Evolutionary conservation across 2,888 invertebrate species (phyloP).

Genomic region (Trisateles emortualis): DNA sequence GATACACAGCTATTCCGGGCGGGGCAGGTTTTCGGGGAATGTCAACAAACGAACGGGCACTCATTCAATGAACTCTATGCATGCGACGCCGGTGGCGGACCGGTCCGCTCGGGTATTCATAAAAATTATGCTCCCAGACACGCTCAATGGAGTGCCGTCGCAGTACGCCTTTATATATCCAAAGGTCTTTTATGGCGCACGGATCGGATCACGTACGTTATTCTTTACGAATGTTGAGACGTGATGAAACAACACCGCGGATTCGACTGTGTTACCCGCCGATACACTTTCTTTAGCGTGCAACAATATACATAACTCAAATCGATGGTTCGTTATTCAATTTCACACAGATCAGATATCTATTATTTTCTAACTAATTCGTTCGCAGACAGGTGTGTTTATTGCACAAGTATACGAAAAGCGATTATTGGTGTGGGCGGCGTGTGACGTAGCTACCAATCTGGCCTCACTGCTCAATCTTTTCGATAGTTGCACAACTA

Average conservation of each 20-base stretch:
- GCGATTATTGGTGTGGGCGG: conserved; percentile 55
- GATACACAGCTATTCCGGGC: conserved; percentile 80
- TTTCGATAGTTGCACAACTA: conserved; percentile 43
- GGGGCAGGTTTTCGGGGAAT: conserved; percentile 86
- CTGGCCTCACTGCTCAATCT: conserved; percentile 34
- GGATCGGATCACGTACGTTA: conserved; percentile 66
- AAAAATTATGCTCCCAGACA: conserved; percentile 80
- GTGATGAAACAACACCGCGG: conserved; percentile 62
- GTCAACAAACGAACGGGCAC: conserved; percentile 84
- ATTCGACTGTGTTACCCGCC: conserved; percentile 46
- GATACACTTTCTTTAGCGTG: conserved; percentile 62
- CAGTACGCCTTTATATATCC: conserved; percentile 53
- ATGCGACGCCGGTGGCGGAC: conserved; percentile 76
- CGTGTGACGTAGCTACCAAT: conserved; percentile 53
- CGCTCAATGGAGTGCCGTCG: conserved; percentile 74
- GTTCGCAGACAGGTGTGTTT: conserved; percentile 59
- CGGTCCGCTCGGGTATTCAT: conserved; percentile 81
- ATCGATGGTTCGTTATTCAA: conserved; percentile 60
- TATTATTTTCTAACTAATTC: conserved; percentile 56
- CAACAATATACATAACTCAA: conserved; percentile 57
- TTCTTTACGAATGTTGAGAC: conserved; percentile 63
- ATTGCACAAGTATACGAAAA: conserved; percentile 76
- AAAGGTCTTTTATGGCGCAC: conserved; percentile 60
- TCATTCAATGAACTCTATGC: conserved; percentile 84
- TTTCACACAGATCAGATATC: conserved; percentile 60